Base-by-base conservation (phyloP, 2,113 vertebrate genomes). In the Campylomormyrus numenius region DNA sequence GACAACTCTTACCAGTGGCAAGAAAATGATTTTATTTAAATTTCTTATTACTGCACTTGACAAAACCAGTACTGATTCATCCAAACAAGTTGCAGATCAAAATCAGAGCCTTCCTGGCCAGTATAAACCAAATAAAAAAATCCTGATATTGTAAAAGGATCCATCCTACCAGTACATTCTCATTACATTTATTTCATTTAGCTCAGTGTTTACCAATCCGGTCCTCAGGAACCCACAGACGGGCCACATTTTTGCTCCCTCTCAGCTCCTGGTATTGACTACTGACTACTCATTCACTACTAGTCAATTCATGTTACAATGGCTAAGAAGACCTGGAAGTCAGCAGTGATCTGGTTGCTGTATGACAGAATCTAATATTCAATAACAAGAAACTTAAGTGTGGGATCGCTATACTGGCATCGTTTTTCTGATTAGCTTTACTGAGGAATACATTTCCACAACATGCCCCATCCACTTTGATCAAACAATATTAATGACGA, bases 401-500 rank as follows among this genome's bases (percentile, higher is more conserved):
- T 31, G 27, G 85, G 53, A 74, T n/a, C 27, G 21, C 62, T 87
- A 21, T 11, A 6, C 58, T 27, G 66, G 66, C 52, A 88, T 80
- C 49, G 10, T 87, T 90, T 90, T 70, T 45, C 45, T 52, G 46
- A 48, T 90, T 90, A 88, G 89, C n/a, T 90, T 35, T 90, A 53
- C 85, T 77, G 58, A 46, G 84, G 58, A 90, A 90, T 87, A 90
- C 50, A 45, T 87, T 27, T 49, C 77, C 45, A 48, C 56, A 87
- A 7, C 80, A 56, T 89, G 89, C 19, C 85, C 24, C 27, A 88
- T 77, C 42, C 62, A 39, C 89, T 90, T 90, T 90, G 89, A 88
- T 87, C 89, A 90, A 90, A 90, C 62, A 87, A 87, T 88, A 90
- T 52, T 80, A 90, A 90, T 90, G 27, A 87, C n/a, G 48, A 87